Evolutionary conservation across 2,113 vertebrate genomes (phyloP).

Genomic region (Erythrolamprus reginae): DNA sequence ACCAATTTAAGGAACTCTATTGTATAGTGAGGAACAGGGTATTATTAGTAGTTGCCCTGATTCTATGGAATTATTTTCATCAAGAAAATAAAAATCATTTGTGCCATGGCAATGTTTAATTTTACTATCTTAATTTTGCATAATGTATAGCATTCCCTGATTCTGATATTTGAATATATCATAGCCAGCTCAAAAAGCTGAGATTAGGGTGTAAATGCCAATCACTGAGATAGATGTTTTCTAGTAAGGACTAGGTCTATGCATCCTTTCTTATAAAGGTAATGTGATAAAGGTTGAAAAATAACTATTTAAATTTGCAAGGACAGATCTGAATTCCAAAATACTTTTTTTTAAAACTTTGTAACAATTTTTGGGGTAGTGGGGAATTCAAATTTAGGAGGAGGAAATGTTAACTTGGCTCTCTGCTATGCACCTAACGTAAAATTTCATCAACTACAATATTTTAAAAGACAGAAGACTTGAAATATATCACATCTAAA

Average conservation of each 20-base stretch:
- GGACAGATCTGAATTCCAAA: conserved; percentile 23
- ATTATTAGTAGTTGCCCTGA: background rate
- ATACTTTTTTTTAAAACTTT: background rate
- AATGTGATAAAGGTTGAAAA: background rate
- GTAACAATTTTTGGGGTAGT: conserved; percentile 2
- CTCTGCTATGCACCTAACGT: conserved; percentile 63
- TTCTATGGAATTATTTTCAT: background rate
- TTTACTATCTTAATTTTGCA: background rate
- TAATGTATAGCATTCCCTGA: background rate
- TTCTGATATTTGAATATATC: background rate
- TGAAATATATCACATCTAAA: conserved; percentile 96
- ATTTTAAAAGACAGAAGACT: conserved; percentile 70
- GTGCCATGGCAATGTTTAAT: background rate
- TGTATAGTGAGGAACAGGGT: background rate
- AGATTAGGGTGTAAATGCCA: background rate
- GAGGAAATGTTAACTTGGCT: conserved; percentile 46
- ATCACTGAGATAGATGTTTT: background rate
- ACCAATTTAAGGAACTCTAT: background rate
- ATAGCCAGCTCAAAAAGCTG: background rate
- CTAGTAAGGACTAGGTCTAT: background rate
- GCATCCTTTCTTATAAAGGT: background rate
- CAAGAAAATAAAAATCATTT: background rate
- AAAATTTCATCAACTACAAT: conserved; percentile 72
- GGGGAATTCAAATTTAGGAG: conserved; percentile 34
- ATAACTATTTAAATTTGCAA: background rate